These are phyloP conservation scores for Drosophila subpulchrella DNA, from an alignment of 1,140 invertebrate genomes.

Conservation along the genomic window DNA sequence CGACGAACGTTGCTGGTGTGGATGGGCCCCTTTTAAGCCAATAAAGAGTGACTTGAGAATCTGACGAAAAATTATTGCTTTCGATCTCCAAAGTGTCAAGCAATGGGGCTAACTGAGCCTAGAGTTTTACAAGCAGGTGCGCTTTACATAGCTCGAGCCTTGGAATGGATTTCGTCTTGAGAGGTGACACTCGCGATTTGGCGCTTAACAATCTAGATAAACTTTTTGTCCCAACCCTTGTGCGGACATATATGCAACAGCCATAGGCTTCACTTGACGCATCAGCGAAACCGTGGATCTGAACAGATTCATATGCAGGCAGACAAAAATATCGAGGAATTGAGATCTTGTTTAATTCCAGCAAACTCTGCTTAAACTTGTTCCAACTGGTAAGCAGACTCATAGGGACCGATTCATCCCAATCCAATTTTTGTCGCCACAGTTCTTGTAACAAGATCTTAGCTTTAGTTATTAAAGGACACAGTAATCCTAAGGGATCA, in stretches of 20 bases:
- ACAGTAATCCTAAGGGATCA: no score
- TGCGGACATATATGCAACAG: slow-evolving; percentile 3
- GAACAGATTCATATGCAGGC: neutral
- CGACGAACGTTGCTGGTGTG: no score
- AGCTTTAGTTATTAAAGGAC: slow-evolving; percentile 1
- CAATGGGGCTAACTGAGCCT: neutral
- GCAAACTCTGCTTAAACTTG: no score
- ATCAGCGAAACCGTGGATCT: no score
- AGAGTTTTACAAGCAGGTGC: slow-evolving; percentile 5
- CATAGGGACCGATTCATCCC: no score
- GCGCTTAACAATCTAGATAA: slow-evolving; percentile 1
- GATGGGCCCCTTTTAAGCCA: neutral
- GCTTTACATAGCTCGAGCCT: slow-evolving; percentile 1
- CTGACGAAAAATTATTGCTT: neutral
- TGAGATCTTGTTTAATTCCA: no score
- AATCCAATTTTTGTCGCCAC: slow-evolving; percentile 4
- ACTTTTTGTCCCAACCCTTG: neutral
- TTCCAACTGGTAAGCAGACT: neutral
- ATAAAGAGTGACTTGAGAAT: neutral
- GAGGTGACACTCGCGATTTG: neutral
- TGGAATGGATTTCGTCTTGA: neutral
- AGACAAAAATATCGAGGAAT: neutral
- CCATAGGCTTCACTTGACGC: neutral
- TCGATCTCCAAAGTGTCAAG: neutral
- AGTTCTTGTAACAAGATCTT: slow-evolving; percentile 1